A percentile compares a stretch with the other conserved stretches of the same genome.
These are phyloP conservation scores for Naso thynnoides DNA, from an alignment of 2,797 vertebrate species.

Conservation along the genomic window DNA sequence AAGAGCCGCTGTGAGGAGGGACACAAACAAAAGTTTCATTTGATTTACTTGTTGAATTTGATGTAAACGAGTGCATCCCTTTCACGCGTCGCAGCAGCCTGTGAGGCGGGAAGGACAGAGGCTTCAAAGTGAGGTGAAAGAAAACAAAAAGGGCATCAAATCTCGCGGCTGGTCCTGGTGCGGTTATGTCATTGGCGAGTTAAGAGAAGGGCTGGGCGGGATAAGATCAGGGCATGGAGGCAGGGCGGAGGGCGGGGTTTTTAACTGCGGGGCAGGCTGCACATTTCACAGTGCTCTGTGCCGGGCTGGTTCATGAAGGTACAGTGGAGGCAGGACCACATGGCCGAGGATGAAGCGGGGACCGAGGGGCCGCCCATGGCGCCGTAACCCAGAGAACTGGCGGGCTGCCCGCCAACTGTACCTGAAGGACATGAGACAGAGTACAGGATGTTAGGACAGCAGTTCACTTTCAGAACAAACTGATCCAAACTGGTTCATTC, in stretches of 20 bases:
- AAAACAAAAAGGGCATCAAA: slow-evolving; percentile 27
- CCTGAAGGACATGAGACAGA: slow-evolving; percentile 77
- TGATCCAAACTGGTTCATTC: too few species aligned
- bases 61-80: slow-evolving; percentile 63
- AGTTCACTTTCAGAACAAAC: neutral
- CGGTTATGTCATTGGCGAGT: slow-evolving; percentile 44
- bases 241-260: neutral
- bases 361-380: slow-evolving; percentile 87
- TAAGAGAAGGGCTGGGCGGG: slow-evolving; percentile 22
- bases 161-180: slow-evolving; percentile 71
- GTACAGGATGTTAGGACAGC: neutral
- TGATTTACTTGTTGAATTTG: slow-evolving; percentile 39
- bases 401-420: slow-evolving; percentile 92
- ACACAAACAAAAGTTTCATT: slow-evolving; percentile 38
- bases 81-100: slow-evolving; percentile 49
- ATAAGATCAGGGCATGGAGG: neutral
- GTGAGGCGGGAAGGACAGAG: slow-evolving; percentile 48
- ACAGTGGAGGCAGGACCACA: slow-evolving; percentile 99
- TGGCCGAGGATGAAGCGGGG: slow-evolving; percentile 85
- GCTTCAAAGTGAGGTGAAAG: slow-evolving; percentile 16
- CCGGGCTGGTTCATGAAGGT: slow-evolving; percentile 99
- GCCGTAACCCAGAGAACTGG: slow-evolving; percentile 91
- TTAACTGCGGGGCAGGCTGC: slow-evolving; percentile 95
- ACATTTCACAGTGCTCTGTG: slow-evolving; percentile 98
- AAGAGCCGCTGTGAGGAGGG: slow-evolving; percentile 41